phyloP scores from a whole-genome alignment of 2,888 invertebrate species.

The Phlogophora meticulosa region DNA sequence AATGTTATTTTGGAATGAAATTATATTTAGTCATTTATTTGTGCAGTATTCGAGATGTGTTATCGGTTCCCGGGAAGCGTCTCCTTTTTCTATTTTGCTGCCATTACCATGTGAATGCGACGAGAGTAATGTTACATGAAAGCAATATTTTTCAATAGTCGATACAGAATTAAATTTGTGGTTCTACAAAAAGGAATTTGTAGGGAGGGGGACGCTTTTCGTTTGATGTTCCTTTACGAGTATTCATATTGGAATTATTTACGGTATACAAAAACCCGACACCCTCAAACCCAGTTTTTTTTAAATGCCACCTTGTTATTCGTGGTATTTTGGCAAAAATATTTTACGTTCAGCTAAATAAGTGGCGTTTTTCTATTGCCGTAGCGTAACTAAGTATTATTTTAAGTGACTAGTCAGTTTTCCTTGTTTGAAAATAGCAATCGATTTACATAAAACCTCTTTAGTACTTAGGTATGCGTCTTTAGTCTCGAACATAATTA shows the following conservation, averaged over 20 bases:
- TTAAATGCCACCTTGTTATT: neutral
- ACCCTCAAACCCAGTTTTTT: slow-evolving; percentile 8
- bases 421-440: neutral
- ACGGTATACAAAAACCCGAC: slow-evolving; percentile 27
- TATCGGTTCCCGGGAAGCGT: slow-evolving; percentile 65
- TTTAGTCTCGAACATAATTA: slow-evolving; percentile 39
- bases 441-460: slow-evolving; percentile 15
- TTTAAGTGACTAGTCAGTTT: neutral
- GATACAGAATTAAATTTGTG: slow-evolving; percentile 82
- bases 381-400: neutral
- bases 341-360: neutral
- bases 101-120: slow-evolving; percentile 81
- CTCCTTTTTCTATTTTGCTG: slow-evolving; percentile 74
- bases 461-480: slow-evolving; percentile 19
- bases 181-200: slow-evolving; percentile 71
- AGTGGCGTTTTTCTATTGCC: no score
- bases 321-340: neutral
- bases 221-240: slow-evolving; percentile 70
- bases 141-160: slow-evolving; percentile 83
- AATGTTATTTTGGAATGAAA: slow-evolving; percentile 69
- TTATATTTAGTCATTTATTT: slow-evolving; percentile 73
- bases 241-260: slow-evolving; percentile 61
- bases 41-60: slow-evolving; percentile 68
- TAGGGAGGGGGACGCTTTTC: slow-evolving; percentile 61
- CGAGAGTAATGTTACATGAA: slow-evolving; percentile 76